Base-by-base conservation (phyloP, 2,113 vertebrate genomes). In the Gyps fulvus region DNA sequence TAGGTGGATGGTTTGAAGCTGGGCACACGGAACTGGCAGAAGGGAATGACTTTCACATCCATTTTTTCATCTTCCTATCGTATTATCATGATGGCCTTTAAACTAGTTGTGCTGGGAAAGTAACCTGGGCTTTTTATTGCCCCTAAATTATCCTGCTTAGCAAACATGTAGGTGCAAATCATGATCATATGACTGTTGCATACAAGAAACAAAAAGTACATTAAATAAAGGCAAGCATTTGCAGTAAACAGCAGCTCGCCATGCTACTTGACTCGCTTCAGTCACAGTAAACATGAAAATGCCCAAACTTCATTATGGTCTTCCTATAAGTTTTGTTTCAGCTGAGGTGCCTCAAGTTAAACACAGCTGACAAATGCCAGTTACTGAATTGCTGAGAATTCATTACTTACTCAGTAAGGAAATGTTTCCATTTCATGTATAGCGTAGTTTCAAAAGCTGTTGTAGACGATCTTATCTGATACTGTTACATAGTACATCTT, bases 21-120 rank as follows among this genome's bases (percentile, higher is more conserved):
- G 57, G 12, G 11, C 23, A 10, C 0, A 0, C 1, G 0, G 19
- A 93, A 50, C 27, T 47, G 23, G 47, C 40, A 40, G 69, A 59
- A 91, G 34, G 21, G 58, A 72, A 32, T 45, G 25, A 59, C 25
- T 91, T 61, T 76, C 23, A 31, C 31, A 82, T 76, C 49, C 34
- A 1, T 87, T 91, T 95, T 57, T 61, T 89, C 66, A 29, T 72
- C 11, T 83, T 87, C 45, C 62, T 93, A 18, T 61, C 36, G 3
- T 90, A 26, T 23, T 67, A 26, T 63, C n/a, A 7, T 25, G 21
- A 49, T 80, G 66, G 83, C 78, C 73, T 93, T 80, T 80, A 78
- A 84, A 76, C 40, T 57, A 52, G 65, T 31, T 27, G 49, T 42
- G 26, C 29, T 86, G 72, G 47, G 78, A 92, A 92, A 55, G 66